These are phyloP conservation scores for Melinaea marsaeus DNA, from an alignment of 2,888 invertebrate species.

Conservation along the genomic window DNA sequence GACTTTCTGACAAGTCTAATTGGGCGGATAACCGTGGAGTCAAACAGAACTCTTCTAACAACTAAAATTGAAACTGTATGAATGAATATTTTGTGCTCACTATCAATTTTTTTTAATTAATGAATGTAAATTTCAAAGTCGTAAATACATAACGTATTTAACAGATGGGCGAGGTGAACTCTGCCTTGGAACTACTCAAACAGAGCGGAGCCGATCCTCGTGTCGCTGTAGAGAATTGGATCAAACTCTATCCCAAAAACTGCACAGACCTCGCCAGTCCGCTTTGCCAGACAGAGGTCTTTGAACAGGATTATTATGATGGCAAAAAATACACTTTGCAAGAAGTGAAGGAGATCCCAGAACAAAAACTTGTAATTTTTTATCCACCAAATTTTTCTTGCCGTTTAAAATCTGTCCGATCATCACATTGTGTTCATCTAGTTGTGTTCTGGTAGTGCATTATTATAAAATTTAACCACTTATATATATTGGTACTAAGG, in stretches of 20 bases:
- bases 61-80: slow-evolving; percentile 29
- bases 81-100: slow-evolving; percentile 1
- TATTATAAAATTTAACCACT: no score
- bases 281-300: slow-evolving; percentile 47
- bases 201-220: slow-evolving; percentile 48
- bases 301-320: slow-evolving; percentile 51
- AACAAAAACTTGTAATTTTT: slow-evolving; percentile 35
- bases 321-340: slow-evolving; percentile 41
- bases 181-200: slow-evolving; percentile 57
- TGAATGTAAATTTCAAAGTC: not conserved
- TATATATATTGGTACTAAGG: no score
- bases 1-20: slow-evolving; percentile 40
- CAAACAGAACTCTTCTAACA: slow-evolving; percentile 43
- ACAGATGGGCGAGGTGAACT: slow-evolving; percentile 57
- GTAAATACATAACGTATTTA: not conserved
- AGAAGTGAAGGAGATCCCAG: slow-evolving; percentile 34
- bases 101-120: no score
- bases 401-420: no score
- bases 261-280: slow-evolving; percentile 56
- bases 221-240: slow-evolving; percentile 51
- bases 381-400: not conserved
- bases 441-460: no score
- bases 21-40: slow-evolving; percentile 41
- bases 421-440: no score
- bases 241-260: slow-evolving; percentile 51